phyloP scores from a whole-genome alignment of 37 sponge, comb jelly and placozoan genomes.

The Petrosia ficiformis region DNA sequence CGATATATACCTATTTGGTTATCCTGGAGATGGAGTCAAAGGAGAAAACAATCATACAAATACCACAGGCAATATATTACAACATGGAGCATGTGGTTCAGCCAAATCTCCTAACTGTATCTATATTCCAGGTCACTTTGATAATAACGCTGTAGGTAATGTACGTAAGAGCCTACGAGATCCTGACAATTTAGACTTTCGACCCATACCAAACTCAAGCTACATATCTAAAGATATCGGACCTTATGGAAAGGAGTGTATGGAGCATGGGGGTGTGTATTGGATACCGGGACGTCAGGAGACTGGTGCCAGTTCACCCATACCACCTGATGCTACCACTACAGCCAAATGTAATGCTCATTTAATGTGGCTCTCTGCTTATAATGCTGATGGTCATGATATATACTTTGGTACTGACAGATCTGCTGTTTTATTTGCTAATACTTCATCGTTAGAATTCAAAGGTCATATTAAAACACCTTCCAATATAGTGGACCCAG shows the following conservation, averaged over 20 bases:
- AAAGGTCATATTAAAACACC: background rate
- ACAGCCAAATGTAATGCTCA: constrained; percentile 31
- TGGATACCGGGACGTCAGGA: constrained; percentile 34
- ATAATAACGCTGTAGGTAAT: constrained; percentile 15
- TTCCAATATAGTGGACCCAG: constrained; percentile 12
- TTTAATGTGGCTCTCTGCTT: constrained; percentile 37
- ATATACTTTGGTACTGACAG: constrained; percentile 5
- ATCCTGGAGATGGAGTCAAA: constrained; percentile 19
- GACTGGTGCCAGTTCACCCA: background rate
- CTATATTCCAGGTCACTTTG: constrained; percentile 10
- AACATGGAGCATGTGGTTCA: constrained; percentile 7
- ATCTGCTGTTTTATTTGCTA: background rate
- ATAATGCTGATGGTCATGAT: constrained; percentile 8
- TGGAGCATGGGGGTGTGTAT: constrained; percentile 31
- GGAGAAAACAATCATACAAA: constrained; percentile 30
- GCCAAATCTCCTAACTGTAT: background rate
- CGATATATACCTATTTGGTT: constrained; percentile 13
- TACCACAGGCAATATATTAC: constrained; percentile 1
- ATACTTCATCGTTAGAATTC: background rate
- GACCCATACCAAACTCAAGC: constrained; percentile 14
- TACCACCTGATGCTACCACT: constrained; percentile 22
- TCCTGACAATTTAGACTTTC: constrained; percentile 27
- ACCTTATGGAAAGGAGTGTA: constrained; percentile 30
- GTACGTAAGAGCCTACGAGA: constrained; percentile 15
- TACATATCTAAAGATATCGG: constrained; percentile 1